Base-by-base conservation (phyloP, 2,797 vertebrate genomes). In the Sciurus vulgaris region DNA sequence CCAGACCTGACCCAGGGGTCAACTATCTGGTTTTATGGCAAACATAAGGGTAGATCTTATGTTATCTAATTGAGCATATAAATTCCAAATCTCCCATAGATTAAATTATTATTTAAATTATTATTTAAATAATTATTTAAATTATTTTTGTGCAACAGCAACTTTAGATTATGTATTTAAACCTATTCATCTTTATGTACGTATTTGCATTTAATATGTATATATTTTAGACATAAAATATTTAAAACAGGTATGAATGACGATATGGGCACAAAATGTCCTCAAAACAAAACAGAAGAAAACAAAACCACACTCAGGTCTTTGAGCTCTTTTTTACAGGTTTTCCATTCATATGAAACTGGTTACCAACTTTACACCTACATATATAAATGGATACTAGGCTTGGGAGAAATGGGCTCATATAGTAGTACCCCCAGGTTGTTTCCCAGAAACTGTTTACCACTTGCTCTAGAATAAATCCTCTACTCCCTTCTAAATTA, bases 81-180 rank as follows among this genome's bases (percentile, higher is more conserved):
- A 11, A 72, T n/a, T 54, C 13, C 3, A 24, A 70, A 38, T 56
- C 30, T 91, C 9, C 38, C 44, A 56, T 59, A 47, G 11, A 67
- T 81, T 91, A 47, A 90, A 72, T 91, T 85, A 63, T 78, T 94
- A n/a, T 33, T 81, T 91, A 47, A 90, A 72, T 91, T 85, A 63
- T 78, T 94, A n/a, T n/a, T n/a, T n/a, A n/a, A n/a, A n/a, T n/a
- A n/a, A n/a, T n/a, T n/a, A 74, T 33, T 81, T 91, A 47, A 90
- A 72, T 91, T 85, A 63, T 78, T 94, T 73, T 86, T 81, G 76
- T 74, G 67, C 20, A 30, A 33, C 0, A 4, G 20, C 4, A 41
- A 67, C n/a, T 86, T 67, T 85, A 56, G 28, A 28, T 56, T 41
- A 33, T 38, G 18, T 47, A 54, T 14, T 47, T 47, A 47, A 47